phyloP scores from a whole-genome alignment of 2,888 invertebrate species.

The Neoaliturus tenellus region DNA sequence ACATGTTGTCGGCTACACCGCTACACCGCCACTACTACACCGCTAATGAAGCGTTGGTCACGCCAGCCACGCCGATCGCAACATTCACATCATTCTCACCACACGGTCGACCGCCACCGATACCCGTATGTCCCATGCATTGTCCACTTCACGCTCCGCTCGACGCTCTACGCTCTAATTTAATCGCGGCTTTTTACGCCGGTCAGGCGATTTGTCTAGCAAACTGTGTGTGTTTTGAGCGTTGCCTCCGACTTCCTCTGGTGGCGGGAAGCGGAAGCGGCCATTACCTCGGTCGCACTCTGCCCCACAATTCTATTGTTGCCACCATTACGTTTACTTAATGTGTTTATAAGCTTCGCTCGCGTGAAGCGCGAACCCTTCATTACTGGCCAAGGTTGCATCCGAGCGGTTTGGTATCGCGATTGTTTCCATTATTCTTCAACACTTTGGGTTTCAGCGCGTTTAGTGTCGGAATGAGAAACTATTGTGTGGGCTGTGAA shows the following conservation, averaged over 20 bases:
- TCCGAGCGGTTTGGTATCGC: neutral
- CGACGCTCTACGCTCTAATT: slow-evolving; percentile 53
- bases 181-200: slow-evolving; percentile 60
- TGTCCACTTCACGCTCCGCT: neutral
- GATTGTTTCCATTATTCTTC: slow-evolving; percentile 36
- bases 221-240: slow-evolving; percentile 60
- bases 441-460: slow-evolving; percentile 33
- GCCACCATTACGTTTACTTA: slow-evolving; percentile 38
- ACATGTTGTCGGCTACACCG: neutral
- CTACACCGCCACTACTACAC: neutral
- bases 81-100: neutral
- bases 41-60: neutral
- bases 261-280: slow-evolving; percentile 57
- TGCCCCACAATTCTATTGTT: slow-evolving; percentile 42
- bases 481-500: neutral
- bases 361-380: slow-evolving; percentile 19
- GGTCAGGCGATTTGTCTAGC: slow-evolving; percentile 59
- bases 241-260: slow-evolving; percentile 64
- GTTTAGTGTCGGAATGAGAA: neutral
- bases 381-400: neutral
- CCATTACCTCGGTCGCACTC: slow-evolving; percentile 59
- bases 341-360: slow-evolving; percentile 47
- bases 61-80: neutral
- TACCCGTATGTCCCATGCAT: slow-evolving; percentile 45
- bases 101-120: slow-evolving; percentile 30